Base-by-base conservation (phyloP, 2,113 vertebrate species). In the Eclectus roratus region DNA sequence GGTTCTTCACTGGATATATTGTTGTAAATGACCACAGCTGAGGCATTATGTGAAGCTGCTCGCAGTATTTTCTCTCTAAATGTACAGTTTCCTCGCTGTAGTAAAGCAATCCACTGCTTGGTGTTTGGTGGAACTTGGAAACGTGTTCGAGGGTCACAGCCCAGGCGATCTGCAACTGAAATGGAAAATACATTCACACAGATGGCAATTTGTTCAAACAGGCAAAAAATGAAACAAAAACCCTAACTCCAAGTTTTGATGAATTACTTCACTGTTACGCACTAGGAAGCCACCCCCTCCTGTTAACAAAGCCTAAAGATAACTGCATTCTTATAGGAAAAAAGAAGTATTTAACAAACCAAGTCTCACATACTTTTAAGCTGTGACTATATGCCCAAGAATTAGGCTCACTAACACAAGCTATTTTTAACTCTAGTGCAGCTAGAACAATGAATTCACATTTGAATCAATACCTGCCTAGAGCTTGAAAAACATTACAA, bases 21-120 rank as follows among this genome's bases (percentile, higher is more conserved):
- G 94, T 99, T 99, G 97, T 99, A 99, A 97, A 99, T 99, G 94
- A 99, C 98, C 55, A 99, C 99, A 3, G 99, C 99, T 9, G 98
- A 98, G 78, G 99, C 99, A 91, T 99, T 99, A 91, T 98, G 99
- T 33, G 98, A 98, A 16, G 98, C 98, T 15, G 99, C 99, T 91
- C 98, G 98, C 65, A 99, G 97, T 91, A 99, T 99, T 97, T 99
- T 99, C 98, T 99, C 99, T 88, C 98, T 99, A 89, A 99, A 99
- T 1, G 99, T 99, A 91, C 99, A 99, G 95, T 99, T 99, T 55
- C 99, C 99, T 89, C 99, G 97, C 96, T 99, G 99, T 35, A 99
- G 97, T 83, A 99, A 97, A 82, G 99, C 99, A 68, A 99, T 99
- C 99, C 99, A 99, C 94, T 99, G 99, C 94, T 98, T 98, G 61